These are phyloP conservation scores for Triops cancriformis DNA, from an alignment of 1,140 invertebrate genomes.

Conservation along the genomic window DNA sequence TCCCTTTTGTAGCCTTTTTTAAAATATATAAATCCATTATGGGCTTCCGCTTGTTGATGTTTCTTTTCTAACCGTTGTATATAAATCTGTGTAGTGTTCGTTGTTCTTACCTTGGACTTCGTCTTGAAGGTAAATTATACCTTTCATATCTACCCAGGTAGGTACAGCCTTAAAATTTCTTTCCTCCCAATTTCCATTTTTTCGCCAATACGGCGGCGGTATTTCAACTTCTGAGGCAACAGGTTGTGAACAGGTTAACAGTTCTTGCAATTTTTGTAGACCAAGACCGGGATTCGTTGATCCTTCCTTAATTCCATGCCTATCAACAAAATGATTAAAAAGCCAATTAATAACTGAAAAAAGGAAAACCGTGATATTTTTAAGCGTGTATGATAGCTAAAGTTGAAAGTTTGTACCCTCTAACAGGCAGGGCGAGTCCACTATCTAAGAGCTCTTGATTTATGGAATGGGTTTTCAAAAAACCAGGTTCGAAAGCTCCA, in stretches of 20 bases:
- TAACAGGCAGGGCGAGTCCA: background rate
- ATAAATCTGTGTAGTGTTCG: no score
- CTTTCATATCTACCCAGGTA: background rate
- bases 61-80: no score
- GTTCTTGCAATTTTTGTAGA: background rate
- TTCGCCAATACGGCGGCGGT: background rate
- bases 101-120: background rate
- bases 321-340: no score
- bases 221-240: background rate
- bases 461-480: background rate
- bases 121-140: background rate
- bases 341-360: no score
- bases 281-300: no score
- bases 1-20: no score
- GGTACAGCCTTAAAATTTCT: background rate
- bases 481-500: background rate
- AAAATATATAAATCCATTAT: no score
- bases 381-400: background rate
- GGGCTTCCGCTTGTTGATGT: no score
- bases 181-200: background rate
- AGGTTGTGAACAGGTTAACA: background rate
- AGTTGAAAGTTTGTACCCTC: background rate
- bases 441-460: background rate
- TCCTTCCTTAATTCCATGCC: no score
- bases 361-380: no score